Conservation (phyloP, 2,888 invertebrate species). For the Eutolmus rufibarbis region DNA sequence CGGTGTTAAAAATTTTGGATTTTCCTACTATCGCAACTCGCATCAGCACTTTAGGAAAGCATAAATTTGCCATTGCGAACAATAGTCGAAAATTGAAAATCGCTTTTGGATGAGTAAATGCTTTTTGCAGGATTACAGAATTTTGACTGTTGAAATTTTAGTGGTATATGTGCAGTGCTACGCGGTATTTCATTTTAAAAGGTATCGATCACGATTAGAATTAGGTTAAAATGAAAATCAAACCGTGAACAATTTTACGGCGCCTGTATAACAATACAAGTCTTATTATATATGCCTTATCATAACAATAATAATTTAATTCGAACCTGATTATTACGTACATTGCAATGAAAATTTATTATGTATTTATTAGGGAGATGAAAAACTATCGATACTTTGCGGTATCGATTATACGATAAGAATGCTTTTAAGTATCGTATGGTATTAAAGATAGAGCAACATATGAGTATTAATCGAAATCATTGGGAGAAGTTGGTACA, state of each 20-base stretch:
- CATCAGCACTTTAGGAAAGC: neutral
- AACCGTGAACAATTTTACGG: neutral
- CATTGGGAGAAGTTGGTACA: no score
- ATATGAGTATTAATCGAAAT: no score
- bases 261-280: neutral
- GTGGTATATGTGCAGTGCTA: neutral
- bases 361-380: no score
- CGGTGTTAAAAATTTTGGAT: neutral
- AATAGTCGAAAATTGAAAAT: neutral
- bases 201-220: neutral
- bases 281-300: no score
- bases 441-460: no score
- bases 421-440: no score
- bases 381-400: no score
- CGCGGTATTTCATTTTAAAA: neutral
- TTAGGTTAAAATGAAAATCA: neutral
- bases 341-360: no score
- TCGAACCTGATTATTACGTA: no score
- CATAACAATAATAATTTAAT: no score
- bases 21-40: neutral
- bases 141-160: neutral
- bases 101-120: neutral
- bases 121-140: neutral
- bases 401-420: no score
- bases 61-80: neutral